phyloP scores from a whole-genome alignment of 2,888 invertebrate species.

The Ectobius pallidus region DNA sequence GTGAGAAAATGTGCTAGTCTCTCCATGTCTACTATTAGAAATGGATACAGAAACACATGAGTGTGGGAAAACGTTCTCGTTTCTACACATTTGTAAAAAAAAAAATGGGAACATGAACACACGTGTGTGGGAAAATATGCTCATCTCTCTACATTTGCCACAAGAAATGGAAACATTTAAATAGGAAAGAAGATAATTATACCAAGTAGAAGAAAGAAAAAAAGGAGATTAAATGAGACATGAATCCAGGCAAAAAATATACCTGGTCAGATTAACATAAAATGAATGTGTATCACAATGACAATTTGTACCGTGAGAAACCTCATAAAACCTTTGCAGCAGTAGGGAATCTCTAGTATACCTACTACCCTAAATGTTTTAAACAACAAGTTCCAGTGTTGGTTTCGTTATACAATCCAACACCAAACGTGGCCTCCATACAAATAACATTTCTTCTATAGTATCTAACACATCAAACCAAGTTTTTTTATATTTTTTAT shows the following conservation, averaged over 20 bases:
- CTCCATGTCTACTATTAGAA: too few species aligned
- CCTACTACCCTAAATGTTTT: conserved; percentile 39
- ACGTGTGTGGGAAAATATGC: too few species aligned
- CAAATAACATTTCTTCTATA: conserved; percentile 39
- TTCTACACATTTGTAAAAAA: too few species aligned
- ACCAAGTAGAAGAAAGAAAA: conserved; percentile 1
- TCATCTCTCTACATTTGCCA: not conserved
- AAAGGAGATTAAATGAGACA: conserved; percentile 36
- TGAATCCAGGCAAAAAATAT: conserved; percentile 43
- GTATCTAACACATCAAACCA: conserved; percentile 41
- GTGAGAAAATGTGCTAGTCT: too few species aligned
- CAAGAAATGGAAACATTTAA: conserved; percentile 37
- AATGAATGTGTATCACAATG: conserved; percentile 45
- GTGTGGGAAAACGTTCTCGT: too few species aligned
- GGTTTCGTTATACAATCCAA: conserved; percentile 37
- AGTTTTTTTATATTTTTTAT: conserved; percentile 25
- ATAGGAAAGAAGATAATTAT: conserved; percentile 37
- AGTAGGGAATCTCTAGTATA: conserved; percentile 32
- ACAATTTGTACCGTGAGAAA: conserved; percentile 45
- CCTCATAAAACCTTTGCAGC: conserved; percentile 42
- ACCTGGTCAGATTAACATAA: conserved; percentile 43
- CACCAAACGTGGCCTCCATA: conserved; percentile 39
- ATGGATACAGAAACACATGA: too few species aligned
- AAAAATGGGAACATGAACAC: too few species aligned
- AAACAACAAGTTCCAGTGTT: conserved; percentile 40